Evolutionary conservation across 2,113 vertebrate species (phyloP), one percentile per base, ranked within the genome.

Genomic region (Indicator indicator): DNA sequence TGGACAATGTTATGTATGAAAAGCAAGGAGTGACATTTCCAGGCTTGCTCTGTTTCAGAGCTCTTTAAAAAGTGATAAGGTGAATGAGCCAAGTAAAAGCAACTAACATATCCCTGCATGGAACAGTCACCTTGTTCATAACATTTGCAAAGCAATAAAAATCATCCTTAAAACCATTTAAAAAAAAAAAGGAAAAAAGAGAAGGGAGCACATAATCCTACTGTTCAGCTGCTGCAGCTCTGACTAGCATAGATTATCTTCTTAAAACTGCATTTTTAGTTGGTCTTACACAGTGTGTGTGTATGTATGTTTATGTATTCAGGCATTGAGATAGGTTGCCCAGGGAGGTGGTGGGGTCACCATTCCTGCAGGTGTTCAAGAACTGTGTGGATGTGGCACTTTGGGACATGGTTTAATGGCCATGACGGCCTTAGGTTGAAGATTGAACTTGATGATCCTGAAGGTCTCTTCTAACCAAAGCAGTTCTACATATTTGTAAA

Each of bases 71-170:
- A 89, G 36, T 32, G 14, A 70, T 44, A 85, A 76, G 80, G 33
- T 17, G 52, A 86, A 40, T 1, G 7, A 83, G 36, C 62, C 56
- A 63, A 60, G 62, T n/a, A 62, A 88, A 60, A 92, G 38, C 83
- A 79, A 36, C 30, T 69, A 28, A 92, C 12, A 46, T 73, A 71
- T 87, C 21, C 68, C 67, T 58, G 63, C 1, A 1, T 67, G 84
- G 87, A 46, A 69, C 59, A 67, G 55, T 20, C 78, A 83, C 46
- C n/a, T 36, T 82, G 81, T 70, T 72, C 32, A 65, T 23, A 86
- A 74, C 21, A 27, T 75, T 94, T 79, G 54, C 28, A 52, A 74
- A 94, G 60, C 76, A 86, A 75, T 81, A 90, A 73, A 89, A 93
- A 83, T 86, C 9, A 13, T 33, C 72, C 69, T 74, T 86, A 63